Percentiles rank a stretch among this genome's conserved stretches.
Conservation (phyloP, 2,797 vertebrate genomes). For the Spinus olivaceus region DNA sequence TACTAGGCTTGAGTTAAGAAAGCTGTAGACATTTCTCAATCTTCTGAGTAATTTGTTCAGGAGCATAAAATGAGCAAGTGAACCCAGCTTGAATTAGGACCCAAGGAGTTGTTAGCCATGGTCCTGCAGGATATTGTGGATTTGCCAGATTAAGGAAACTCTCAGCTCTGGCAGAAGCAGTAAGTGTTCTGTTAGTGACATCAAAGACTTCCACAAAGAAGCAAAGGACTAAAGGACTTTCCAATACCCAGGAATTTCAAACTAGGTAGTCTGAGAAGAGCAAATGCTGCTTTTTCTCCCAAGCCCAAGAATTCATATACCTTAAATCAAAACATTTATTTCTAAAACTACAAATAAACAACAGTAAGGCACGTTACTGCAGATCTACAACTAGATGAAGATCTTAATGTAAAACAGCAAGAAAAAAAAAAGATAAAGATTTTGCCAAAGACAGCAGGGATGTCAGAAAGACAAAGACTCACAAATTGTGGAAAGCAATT, state of each 20-base stretch:
- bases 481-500: background rate
- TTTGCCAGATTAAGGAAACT: background rate
- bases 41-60: background rate
- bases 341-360: background rate
- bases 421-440: background rate
- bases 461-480: background rate
- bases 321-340: background rate
- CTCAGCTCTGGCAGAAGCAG: background rate
- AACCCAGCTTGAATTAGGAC: background rate
- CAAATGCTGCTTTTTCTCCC: background rate
- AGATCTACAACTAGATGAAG: background rate
- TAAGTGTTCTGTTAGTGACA: background rate
- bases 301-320: background rate
- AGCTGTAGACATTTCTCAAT: background rate
- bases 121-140: background rate
- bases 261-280: background rate
- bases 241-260: background rate
- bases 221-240: background rate
- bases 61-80: background rate
- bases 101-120: background rate
- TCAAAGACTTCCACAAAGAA: background rate
- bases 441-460: background rate
- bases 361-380: background rate
- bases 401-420: background rate
- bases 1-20: background rate